Base-by-base conservation (phyloP, 2,797 vertebrate species). In the Pantherophis vulpinus region DNA sequence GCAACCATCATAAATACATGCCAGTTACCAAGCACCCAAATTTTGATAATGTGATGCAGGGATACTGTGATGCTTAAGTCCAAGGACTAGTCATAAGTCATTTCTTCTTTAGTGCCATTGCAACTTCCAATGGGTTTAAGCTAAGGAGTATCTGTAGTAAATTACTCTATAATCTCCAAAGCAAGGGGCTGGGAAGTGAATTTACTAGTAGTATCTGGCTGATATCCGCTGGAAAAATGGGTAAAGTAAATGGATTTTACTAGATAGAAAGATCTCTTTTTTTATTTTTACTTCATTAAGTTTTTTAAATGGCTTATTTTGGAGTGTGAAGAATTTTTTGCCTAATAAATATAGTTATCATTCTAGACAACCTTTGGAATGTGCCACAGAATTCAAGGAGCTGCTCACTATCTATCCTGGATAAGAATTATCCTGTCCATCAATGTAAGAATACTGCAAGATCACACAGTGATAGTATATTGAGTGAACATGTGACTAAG, bases 401-500 rank as follows among this genome's bases (percentile, higher is more conserved):
- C 90, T 61, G 94, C 54, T 87, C 92, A 60, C 20, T 0, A 0
- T 86, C 63, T 61, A 2, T 27, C 51, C 37, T 79, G 55, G 90
- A 90, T 91, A 89, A n/a, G 27, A 70, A 88, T 88, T 2, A 6
- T 56, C 37, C 93, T 94, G 91, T 90, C 1, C 12, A 23, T 51
- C 94, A 94, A 12, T 18, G 8, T 0, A 47, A 95, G 89, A 95
- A 96, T 90, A 95, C 87, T 58, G 56, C 12, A 91, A 91, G 91
- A 25, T 2, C 29, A 5, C 70, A 56, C 13, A 88, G 86, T 27
- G 88, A 94, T 91, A 90, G 88, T 83, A 56, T 95, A 58, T 93
- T 96, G 23, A 60, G 32, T 89, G 94, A 90, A 23, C 93, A 96
- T 0, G 0, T 97, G 66, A 97, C 97, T n/a, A 92, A 92, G 91